A percentile compares a stretch with the other conserved stretches of the same genome.
These are phyloP conservation scores for Bubalus kerabau DNA, from an alignment of 2,113 vertebrate genomes.

Conservation along the genomic window DNA sequence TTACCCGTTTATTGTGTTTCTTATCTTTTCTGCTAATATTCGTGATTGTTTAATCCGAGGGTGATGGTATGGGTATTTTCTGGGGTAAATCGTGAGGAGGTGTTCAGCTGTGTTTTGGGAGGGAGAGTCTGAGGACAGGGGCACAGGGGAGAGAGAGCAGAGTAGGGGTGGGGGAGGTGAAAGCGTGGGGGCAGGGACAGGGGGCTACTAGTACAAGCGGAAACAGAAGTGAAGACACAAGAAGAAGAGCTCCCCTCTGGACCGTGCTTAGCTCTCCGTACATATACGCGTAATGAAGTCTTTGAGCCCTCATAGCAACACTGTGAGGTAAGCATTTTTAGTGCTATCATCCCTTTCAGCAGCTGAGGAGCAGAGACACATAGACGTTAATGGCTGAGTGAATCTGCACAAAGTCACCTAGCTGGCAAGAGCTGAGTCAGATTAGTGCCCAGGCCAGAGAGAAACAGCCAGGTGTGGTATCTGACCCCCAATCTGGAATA, in stretches of 20 bases:
- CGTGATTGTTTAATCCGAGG: no score
- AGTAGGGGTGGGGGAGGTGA: no score
- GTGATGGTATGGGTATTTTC: no score
- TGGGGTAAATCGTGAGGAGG: no score
- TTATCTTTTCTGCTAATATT: no score
- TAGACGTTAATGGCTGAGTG: background rate
- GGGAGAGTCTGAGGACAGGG: no score
- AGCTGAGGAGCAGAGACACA: background rate
- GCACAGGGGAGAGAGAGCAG: no score
- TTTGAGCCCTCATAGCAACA: background rate
- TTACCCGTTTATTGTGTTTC: no score
- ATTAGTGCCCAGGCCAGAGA: background rate
- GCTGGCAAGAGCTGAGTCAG: background rate
- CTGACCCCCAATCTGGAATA: background rate
- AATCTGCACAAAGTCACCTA: background rate
- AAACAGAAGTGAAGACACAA: background rate
- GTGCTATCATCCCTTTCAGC: background rate
- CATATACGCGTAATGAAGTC: no score
- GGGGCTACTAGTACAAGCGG: no score
- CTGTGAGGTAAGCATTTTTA: background rate
- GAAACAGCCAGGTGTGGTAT: background rate
- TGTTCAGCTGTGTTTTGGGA: no score
- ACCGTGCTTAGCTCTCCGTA: background rate
- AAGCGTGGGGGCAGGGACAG: no score
- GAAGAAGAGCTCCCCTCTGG: background rate